These are phyloP conservation scores for Ophion ellenae DNA, from an alignment of 2,888 invertebrate genomes.

Conservation along the genomic window DNA sequence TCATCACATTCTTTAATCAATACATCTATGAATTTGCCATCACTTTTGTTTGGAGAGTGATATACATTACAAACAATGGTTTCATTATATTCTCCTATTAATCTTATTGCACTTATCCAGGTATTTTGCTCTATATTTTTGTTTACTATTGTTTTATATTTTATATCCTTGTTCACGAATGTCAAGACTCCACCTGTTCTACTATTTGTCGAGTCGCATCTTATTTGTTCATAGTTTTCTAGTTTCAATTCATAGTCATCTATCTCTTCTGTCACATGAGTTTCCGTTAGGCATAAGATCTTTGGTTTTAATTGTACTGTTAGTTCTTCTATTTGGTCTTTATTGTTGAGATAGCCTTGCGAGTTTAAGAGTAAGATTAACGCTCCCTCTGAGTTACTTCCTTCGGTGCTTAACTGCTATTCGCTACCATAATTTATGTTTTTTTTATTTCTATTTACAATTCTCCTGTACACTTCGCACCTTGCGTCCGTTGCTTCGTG, in stretches of 20 bases:
- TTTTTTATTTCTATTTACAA: conserved; percentile 28
- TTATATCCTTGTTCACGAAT: not conserved
- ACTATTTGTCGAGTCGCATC: no score
- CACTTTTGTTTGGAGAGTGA: conserved; percentile 26
- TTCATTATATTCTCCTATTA: not conserved
- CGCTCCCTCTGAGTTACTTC: not conserved
- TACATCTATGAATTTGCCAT: conserved; percentile 33
- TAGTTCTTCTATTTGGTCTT: no score
- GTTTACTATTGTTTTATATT: conserved; percentile 5
- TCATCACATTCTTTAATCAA: conserved; percentile 20
- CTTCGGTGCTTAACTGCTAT: conserved; percentile 43
- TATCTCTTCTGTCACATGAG: conserved; percentile 44
- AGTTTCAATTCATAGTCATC: conserved; percentile 30
- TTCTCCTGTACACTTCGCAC: conserved; percentile 37
- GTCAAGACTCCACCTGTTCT: no score
- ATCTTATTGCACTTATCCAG: not conserved
- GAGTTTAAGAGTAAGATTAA: conserved; percentile 49
- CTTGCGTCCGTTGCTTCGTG: conserved; percentile 44
- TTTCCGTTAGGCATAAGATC: conserved; percentile 45
- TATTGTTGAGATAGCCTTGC: conserved; percentile 52
- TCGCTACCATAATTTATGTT: conserved; percentile 36
- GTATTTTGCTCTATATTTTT: conserved; percentile 19
- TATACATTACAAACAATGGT: not conserved
- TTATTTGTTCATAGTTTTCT: conserved; percentile 46
- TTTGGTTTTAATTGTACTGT: conserved; percentile 14